These are phyloP conservation scores for Stegodyphus mimosarum DNA, from an alignment of 1,140 invertebrate genomes.

Conservation along the genomic window DNA sequence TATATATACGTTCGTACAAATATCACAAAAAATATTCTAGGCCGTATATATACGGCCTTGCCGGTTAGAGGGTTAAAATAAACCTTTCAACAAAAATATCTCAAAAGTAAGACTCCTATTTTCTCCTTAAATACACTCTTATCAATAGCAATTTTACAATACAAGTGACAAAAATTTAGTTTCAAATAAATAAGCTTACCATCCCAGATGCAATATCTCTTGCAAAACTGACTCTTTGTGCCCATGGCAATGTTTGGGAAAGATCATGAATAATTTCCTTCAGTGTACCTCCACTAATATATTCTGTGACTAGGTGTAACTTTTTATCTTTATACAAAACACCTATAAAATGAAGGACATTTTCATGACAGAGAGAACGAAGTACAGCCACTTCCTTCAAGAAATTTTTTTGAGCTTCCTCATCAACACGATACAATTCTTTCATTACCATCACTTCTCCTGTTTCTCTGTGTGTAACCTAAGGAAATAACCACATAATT, in stretches of 20 bases:
- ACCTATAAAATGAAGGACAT: conserved; percentile 91
- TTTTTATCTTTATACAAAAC: conserved; percentile 93
- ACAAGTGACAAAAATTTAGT: too few relatives aligned
- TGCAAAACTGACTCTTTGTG: conserved; percentile 83
- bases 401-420: conserved; percentile 93
- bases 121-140: too few relatives aligned
- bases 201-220: conserved; percentile 93
- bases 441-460: conserved; percentile 95
- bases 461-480: conserved; percentile 85
- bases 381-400: conserved; percentile 93
- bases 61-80: too few relatives aligned
- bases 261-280: conserved; percentile 84
- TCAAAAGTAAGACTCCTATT: too few relatives aligned
- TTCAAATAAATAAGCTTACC: conserved; percentile 63
- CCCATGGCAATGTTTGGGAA: conserved; percentile 81
- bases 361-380: conserved; percentile 86
- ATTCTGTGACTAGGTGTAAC: conserved; percentile 91
- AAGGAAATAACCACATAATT: not conserved
- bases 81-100: too few relatives aligned
- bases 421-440: conserved; percentile 91
- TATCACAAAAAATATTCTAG: too few relatives aligned
- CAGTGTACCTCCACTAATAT: conserved; percentile 89
- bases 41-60: too few relatives aligned
- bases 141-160: too few relatives aligned
- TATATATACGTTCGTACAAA: too few relatives aligned